Base-by-base conservation (phyloP, 53 echinoderm and acorn worm genomes). In the Hippasteria phrygiana region DNA sequence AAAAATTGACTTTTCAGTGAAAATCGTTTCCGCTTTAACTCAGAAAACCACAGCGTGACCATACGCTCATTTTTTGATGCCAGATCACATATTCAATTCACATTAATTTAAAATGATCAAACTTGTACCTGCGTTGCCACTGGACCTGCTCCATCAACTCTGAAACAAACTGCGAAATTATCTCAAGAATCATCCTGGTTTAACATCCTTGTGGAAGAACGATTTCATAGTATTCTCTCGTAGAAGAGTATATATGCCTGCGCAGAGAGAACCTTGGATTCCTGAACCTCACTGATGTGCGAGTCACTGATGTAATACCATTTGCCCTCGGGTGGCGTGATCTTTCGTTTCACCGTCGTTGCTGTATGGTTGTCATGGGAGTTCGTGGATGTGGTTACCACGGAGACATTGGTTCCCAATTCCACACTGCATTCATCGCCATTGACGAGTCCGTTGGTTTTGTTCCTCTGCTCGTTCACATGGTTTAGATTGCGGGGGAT, bases 221-320 rank as follows among this genome's bases (percentile, higher is more conserved):
- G 34, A 62, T 74, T 62, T 75, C 43, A 95, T 38, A 97, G 78
- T 13, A 99, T 88, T 53, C 96, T 66, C 86, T 99, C 99, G 43
- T 99, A 99, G 82, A 99, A 99, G 34, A 99, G 94, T 54, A 99
- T 92, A 65, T 99, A 99, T 27, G 99, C 99, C 81, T 99, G 95
- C 7, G 95, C 92, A 42, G 72, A 87, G 8, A 96, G 92, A 17
- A 99, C 99, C 55, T 96, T 99, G 62, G 78, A 88, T 59, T 99
- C 99, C 14, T 70, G 80, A 14, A 90, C 96, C 81, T 99, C 99
- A 14, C 94, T 94, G 20, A 96, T 94, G 33, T 99, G 99, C 22
- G 99, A 91, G 66, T 99, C 99, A 53, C 99, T 99, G 38, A 99
- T 89, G 87, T 99, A 94, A 71, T 83, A 99, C 99, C 99, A 99